These are phyloP conservation scores for Eulemur coronatus DNA, from an alignment of 2,797 vertebrate genomes.

Conservation along the genomic window DNA sequence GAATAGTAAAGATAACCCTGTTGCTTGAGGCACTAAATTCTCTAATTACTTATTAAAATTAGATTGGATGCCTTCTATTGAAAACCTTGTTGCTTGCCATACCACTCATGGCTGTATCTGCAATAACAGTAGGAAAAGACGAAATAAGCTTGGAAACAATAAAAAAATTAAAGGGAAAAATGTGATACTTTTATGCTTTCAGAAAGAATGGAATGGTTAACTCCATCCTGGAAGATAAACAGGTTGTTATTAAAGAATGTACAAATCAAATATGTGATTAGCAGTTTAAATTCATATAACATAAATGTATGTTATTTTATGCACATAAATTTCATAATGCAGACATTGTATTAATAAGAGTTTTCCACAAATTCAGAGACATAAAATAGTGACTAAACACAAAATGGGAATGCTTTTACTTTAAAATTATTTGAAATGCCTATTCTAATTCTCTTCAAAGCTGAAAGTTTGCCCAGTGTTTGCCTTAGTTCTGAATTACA, in stretches of 20 bases:
- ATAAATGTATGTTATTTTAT: not conserved
- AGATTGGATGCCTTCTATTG: constrained; percentile 18
- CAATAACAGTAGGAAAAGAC: constrained; percentile 45
- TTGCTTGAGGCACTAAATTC: constrained; percentile 41
- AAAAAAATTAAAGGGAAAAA: constrained; percentile 60
- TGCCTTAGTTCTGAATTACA: not conserved
- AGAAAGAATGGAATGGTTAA: not conserved
- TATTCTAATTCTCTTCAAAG: not conserved
- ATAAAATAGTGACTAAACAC: not conserved
- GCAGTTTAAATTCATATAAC: not conserved
- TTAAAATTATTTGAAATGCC: not conserved
- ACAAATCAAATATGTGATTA: not conserved
- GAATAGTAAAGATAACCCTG: constrained; percentile 37
- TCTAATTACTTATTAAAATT: constrained; percentile 62
- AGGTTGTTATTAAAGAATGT: not conserved
- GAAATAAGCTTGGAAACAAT: constrained; percentile 42
- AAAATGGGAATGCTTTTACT: not conserved
- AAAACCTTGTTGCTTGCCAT: constrained; percentile 1
- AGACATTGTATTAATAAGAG: not conserved
- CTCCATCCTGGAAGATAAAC: constrained; percentile 28
- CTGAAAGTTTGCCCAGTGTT: not conserved
- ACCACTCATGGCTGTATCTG: constrained; percentile 40
- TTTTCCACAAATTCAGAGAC: not conserved
- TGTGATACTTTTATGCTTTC: constrained; percentile 32
- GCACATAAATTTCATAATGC: not conserved